phyloP scores from a whole-genome alignment of 2,113 vertebrate genomes.

The Anser brachyrhynchus region DNA sequence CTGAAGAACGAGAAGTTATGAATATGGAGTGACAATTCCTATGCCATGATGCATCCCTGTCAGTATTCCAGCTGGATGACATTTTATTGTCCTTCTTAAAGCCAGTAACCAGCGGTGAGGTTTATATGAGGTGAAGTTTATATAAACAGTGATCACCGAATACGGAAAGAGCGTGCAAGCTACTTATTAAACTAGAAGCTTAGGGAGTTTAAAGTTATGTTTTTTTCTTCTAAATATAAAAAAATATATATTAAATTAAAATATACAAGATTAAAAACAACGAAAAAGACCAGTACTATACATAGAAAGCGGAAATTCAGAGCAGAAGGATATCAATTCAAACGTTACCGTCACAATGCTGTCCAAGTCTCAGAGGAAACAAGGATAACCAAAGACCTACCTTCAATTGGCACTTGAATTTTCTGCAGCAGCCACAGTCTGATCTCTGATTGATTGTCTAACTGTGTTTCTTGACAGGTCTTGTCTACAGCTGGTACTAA shows the following conservation, averaged over 20 bases:
- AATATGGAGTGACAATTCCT: accelerated
- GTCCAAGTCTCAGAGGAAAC: slow-evolving; percentile 43
- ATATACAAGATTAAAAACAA: not conserved
- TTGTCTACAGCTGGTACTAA: slow-evolving; percentile 70
- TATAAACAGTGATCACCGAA: not conserved
- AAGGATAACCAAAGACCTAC: slow-evolving; percentile 74
- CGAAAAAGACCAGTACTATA: not conserved
- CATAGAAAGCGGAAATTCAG: not conserved
- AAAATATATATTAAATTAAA: not conserved
- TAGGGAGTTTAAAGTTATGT: not conserved
- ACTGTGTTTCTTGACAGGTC: slow-evolving; percentile 70
- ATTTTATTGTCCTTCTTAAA: not conserved
- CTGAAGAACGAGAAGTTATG: not conserved
- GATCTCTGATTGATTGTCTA: slow-evolving; percentile 86
- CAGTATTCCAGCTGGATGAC: not conserved
- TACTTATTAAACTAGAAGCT: not conserved
- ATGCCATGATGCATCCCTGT: not conserved
- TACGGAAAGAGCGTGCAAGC: not conserved
- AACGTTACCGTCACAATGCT: not conserved
- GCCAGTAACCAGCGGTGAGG: not conserved
- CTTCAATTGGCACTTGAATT: slow-evolving; percentile 96
- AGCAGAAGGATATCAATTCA: not conserved
- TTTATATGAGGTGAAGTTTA: not conserved
- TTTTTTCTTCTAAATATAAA: not conserved
- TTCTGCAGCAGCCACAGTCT: slow-evolving; percentile 91